Base-by-base conservation (phyloP, 2,888 invertebrate genomes). In the Nomada fabriciana region DNA sequence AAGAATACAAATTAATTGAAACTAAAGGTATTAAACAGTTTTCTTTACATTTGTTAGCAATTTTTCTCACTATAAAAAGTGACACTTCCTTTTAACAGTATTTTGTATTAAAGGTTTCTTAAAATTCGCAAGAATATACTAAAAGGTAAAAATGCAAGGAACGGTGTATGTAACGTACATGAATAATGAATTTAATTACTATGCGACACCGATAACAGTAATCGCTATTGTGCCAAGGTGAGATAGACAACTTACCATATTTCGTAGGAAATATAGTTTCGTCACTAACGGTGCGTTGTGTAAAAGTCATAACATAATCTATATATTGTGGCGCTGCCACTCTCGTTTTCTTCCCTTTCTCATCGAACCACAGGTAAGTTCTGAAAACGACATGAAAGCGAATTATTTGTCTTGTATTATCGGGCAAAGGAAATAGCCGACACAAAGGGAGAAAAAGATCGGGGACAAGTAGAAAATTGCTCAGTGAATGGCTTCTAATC, bases 231-330 rank as follows among this genome's bases (percentile, higher is more conserved):
- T n/a, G 47, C 13, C n/a, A 70, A 71, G 43, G 52, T 50, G 11
- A 52, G 43, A 63, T 18, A 2, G 11, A 18, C 15, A 29, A 57
- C 82, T 96, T 95, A 98, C 99, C 99, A 95, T 98, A 99, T 96
- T 99, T 99, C 94, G 99, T 99, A 94, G 99, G 99, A 96, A 99
- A 99, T 94, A 98, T 96, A 93, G 96, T 96, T 95, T 99, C 99
- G 95, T 99, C 99, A 94, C 97, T 98, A 95, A 99, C 97, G 90
- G 98, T 98, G 95, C 98, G 98, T 95, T 99, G 98, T 91, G 98
- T 98, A 95, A 97, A 98, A 87, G 99, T 98, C 98, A 99, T 99
- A 94, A 99, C 99, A 95, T 98, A 98, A 95, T 99, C 99, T 94
- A 99, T 98, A 95, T 99, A 99, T 95, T 99, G 99, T 91, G 99